Evolutionary conservation across 2,113 vertebrate species (phyloP).

Genomic region (Pandion haliaetus): DNA sequence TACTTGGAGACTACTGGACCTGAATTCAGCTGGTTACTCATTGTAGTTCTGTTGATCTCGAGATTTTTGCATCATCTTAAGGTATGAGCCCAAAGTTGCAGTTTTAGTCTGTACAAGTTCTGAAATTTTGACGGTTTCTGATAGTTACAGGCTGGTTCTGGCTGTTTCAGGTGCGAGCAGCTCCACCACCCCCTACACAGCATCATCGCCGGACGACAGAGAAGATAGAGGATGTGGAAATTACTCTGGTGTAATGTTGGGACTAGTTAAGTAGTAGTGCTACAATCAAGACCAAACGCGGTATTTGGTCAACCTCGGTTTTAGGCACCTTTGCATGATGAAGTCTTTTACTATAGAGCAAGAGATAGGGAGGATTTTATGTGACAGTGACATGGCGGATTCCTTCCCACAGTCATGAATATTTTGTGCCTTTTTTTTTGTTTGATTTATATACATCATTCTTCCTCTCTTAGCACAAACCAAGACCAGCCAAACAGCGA

Average conservation of each 20-base stretch:
- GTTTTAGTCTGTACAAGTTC: neutral
- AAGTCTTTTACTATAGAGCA: constrained; percentile 64
- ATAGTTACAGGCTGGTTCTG: neutral
- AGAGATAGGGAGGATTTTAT: constrained; percentile 47
- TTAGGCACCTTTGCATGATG: constrained; percentile 82
- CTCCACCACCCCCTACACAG: constrained; percentile 94
- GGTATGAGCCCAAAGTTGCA: accelerated
- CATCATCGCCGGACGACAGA: constrained; percentile 83
- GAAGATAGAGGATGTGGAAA: constrained; percentile 96
- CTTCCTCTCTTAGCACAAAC: constrained; percentile 75
- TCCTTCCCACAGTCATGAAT: constrained; percentile 60
- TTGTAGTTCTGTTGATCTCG: neutral
- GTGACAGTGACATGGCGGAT: constrained; percentile 42
- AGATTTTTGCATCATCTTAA: accelerated
- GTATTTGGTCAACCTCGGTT: constrained; percentile 59
- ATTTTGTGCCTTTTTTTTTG: constrained; percentile 79
- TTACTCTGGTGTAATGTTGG: constrained; percentile 90
- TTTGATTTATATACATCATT: constrained; percentile 64
- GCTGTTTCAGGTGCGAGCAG: constrained; percentile 87
- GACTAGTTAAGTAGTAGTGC: neutral
- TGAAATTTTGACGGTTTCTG: accelerated
- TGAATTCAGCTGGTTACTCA: neutral
- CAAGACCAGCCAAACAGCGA: constrained; percentile 1
- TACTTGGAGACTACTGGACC: accelerated
- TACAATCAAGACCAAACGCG: constrained; percentile 70